These are phyloP conservation scores for Fissipunctia ypsillon DNA, from an alignment of 2,888 invertebrate species.

Conservation along the genomic window DNA sequence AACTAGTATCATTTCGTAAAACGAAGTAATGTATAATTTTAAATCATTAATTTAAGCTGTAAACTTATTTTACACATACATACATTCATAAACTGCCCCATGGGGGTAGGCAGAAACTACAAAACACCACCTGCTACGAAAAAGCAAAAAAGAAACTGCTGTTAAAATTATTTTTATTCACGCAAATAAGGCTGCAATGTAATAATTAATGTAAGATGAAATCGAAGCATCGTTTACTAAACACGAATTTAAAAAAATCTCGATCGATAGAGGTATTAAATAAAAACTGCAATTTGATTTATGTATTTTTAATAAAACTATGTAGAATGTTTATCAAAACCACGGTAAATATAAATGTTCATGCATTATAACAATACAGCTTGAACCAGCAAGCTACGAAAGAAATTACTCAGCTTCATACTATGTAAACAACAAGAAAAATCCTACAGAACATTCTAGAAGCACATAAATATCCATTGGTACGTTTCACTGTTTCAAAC, in stretches of 20 bases:
- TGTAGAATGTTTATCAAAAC: conserved; percentile 2
- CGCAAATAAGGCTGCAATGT: not conserved
- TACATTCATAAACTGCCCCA: not conserved
- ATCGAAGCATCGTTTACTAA: not conserved
- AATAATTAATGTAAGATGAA: not conserved
- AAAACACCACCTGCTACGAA: not conserved
- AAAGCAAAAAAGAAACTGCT: not conserved
- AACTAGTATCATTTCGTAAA: not conserved
- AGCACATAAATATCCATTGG: not conserved
- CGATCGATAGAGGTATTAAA: not conserved
- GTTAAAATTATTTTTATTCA: not conserved
- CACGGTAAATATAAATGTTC: not conserved
- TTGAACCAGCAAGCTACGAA: not conserved
- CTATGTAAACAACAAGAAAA: not conserved
- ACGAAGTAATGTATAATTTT: not conserved
- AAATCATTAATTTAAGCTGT: not conserved
- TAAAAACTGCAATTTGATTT: not conserved
- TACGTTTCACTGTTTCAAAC: not conserved
- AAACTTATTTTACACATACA: not conserved
- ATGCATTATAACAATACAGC: not conserved
- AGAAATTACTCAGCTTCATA: not conserved
- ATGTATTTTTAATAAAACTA: not conserved
- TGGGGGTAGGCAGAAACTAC: not conserved
- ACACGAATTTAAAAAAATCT: not conserved
- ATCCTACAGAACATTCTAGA: conserved; percentile 15